These are phyloP conservation scores for Tychaedon coryphoeus DNA, from an alignment of 2,113 vertebrate genomes.

Conservation along the genomic window DNA sequence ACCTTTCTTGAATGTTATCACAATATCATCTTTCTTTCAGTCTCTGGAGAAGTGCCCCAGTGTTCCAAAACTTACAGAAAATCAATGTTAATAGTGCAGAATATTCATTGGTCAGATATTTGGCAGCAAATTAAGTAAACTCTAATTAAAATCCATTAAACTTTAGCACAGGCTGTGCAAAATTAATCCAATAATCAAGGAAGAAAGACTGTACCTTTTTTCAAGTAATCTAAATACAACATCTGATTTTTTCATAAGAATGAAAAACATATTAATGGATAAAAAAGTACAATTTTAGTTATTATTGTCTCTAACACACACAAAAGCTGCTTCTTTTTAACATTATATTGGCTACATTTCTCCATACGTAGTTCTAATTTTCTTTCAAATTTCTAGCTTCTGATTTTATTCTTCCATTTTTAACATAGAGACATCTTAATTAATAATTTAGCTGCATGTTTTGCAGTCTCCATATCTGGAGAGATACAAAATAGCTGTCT, in stretches of 20 bases:
- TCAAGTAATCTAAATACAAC: not conserved
- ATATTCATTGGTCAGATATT: not conserved
- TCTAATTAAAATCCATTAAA: not conserved
- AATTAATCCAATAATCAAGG: not conserved
- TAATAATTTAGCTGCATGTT: not conserved
- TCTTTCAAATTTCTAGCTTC: not conserved
- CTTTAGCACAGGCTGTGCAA: not conserved
- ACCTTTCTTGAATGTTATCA: not conserved
- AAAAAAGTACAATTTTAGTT: not conserved
- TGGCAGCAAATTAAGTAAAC: not conserved
- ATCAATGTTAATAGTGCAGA: not conserved
- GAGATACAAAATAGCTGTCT: not conserved
- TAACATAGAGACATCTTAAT: not conserved
- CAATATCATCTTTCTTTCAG: slow-evolving; percentile 2
- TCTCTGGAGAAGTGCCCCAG: not conserved
- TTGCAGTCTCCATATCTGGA: not conserved
- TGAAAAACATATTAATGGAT: not conserved
- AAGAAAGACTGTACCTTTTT: not conserved
- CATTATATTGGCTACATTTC: not conserved
- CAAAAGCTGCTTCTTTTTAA: not conserved
- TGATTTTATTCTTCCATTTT: not conserved
- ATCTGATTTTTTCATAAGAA: not conserved
- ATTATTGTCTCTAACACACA: not conserved
- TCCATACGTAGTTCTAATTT: not conserved
- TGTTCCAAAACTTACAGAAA: not conserved